phyloP scores from a whole-genome alignment of 2,888 invertebrate species.

The Podabrus alpinus region DNA sequence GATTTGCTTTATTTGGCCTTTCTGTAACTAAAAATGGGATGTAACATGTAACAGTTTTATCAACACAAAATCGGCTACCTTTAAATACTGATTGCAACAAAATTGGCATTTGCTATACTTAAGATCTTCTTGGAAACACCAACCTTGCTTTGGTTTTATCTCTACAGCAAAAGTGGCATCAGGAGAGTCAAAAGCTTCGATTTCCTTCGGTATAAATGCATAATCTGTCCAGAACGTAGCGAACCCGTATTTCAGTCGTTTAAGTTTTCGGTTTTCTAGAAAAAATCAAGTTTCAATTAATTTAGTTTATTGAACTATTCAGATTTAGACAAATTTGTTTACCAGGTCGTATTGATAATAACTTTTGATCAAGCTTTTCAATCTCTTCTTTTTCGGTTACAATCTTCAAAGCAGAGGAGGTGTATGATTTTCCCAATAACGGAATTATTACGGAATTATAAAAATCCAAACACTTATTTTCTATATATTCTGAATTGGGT shows the following conservation, averaged over 20 bases:
- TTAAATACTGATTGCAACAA: constrained; percentile 70
- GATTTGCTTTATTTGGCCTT: constrained; percentile 59
- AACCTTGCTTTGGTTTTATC: constrained; percentile 82
- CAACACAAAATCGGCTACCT: constrained; percentile 57
- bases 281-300: too few species aligned
- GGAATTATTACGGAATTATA: constrained; percentile 61
- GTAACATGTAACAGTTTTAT: background rate
- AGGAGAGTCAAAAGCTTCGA: constrained; percentile 40
- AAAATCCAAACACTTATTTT: constrained; percentile 58
- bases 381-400: constrained; percentile 37
- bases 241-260: constrained; percentile 48
- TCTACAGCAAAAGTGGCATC: constrained; percentile 67
- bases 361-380: constrained; percentile 41
- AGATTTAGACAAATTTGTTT: too few species aligned
- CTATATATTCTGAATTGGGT: constrained; percentile 47
- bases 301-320: too few species aligned
- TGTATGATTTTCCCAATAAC: constrained; percentile 54
- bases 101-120: constrained; percentile 62
- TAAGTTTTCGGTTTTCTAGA: constrained; percentile 49
- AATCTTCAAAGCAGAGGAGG: constrained; percentile 46
- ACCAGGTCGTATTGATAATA: constrained; percentile 47
- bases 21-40: constrained; percentile 58
- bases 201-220: constrained; percentile 55
- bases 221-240: constrained; percentile 60
- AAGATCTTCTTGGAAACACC: constrained; percentile 58